Conservation (phyloP, 2,113 vertebrate genomes). For the Nanorana parkeri region DNA sequence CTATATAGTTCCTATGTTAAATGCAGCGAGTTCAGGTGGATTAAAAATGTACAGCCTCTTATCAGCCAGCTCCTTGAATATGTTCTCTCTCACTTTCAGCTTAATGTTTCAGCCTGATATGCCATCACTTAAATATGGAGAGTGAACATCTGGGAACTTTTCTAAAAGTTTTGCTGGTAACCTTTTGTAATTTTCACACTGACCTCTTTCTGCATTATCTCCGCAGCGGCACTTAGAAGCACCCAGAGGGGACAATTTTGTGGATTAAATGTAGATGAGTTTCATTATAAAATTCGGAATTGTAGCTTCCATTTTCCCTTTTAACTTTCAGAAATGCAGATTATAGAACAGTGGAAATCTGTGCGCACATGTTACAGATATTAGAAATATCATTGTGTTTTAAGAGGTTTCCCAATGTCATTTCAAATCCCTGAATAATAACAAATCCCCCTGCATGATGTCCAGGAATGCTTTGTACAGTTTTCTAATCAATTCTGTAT, state of each 20-base stretch:
- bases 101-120: neutral
- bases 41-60: slow-evolving; percentile 20
- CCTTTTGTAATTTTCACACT: slow-evolving; percentile 44
- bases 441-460: too few relatives aligned
- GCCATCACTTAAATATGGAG: neutral
- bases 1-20: too few relatives aligned
- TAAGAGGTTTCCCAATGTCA: neutral
- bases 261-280: slow-evolving; percentile 42
- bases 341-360: neutral
- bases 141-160: slow-evolving; percentile 5
- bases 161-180: slow-evolving; percentile 29
- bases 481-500: too few relatives aligned
- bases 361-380: neutral
- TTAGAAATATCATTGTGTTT: neutral
- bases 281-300: slow-evolving; percentile 12
- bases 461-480: too few relatives aligned
- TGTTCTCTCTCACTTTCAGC: neutral
- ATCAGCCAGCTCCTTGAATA: neutral
- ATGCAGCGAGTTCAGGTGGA: neutral
- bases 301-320: slow-evolving; percentile 26
- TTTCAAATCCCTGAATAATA: neutral
- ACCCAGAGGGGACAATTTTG: slow-evolving; percentile 25
- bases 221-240: neutral
- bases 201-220: slow-evolving; percentile 25
- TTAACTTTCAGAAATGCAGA: slow-evolving; percentile 19